Evolutionary conservation across 1,140 invertebrate genomes (phyloP), one percentile per base, ranked within the genome.

Genomic region (Cydia amplana): DNA sequence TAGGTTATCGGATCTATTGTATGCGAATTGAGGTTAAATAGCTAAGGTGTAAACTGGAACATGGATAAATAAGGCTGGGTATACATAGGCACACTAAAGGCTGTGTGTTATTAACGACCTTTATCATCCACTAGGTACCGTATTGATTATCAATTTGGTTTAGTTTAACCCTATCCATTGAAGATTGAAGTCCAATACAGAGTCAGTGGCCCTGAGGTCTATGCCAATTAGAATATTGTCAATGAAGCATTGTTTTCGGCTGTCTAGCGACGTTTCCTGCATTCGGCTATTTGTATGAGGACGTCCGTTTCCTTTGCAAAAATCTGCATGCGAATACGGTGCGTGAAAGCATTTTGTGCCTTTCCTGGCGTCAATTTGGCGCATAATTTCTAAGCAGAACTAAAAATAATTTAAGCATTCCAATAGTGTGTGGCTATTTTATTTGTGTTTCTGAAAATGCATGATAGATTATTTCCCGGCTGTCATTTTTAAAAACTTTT

Each of bases 221-320:
- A 36, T 43, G 28, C 65, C 65, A 70, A 70, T 70, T 70, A 70
- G 6, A 70, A 40, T 70, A 83, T 77, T 82, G 82, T 77, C 75
- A 77, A 76, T 81, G 74, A 70, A 77, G 78, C 77, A 86, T 88
- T 88, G 85, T 90, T 84, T 85, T 74, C 74, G 82, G 70, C 65
- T 79, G 80, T 83, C 81, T 84, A 77, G 73, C 18, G 28, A 67
- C 84, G 85, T 87, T 90, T 91, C 90, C 87, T 88, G 85, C 79
- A 81, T 82, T 79, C 76, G 77, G 76, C 82, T 78, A 78, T 84
- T 82, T 78, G 76, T 80, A 81, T 86, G 82, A 90, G 88, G 90
- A 90, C 85, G 79, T 91, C 90, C 90, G 90, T 84, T 91, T 91
- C 90, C 90, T 91, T 77, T 78, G 76, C 65, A 73, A 18, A 81